Evolutionary conservation across 2,113 vertebrate genomes (phyloP), one percentile per base, ranked within the genome.

Genomic region (Bujurquina vittata): DNA sequence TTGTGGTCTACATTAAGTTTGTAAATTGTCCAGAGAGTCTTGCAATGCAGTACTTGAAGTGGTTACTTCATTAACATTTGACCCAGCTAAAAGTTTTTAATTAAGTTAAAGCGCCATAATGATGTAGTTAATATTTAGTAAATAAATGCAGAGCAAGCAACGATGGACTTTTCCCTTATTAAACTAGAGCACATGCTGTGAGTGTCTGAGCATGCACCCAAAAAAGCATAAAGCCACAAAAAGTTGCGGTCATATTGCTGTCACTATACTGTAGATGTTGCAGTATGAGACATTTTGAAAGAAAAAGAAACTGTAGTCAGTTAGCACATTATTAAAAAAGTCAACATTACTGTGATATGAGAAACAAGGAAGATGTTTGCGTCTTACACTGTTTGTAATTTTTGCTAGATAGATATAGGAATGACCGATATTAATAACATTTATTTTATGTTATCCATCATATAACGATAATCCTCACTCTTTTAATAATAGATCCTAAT

Each of bases 11-110:
- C 20, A 23, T 52, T 69, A 69, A 31, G 46, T 52, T 72, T 10
- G 20, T 4, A 52, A 72, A 72, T 52, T 12, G 65, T 31, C 52
- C 43, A 69, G 22, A 0, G 3, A 31, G 26, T 52, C 65, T n/a
- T 31, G 26, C 52, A 54, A 26, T 20, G 12, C 52, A 52, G 43
- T 0, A 72, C 20, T 3, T 52, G 26, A 72, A 72, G 67, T 54
- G 26, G 46, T 72, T 72, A 52, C 65, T 72, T 72, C 17, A 72
- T 72, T 72, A 72, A 72, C 67, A 72, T 72, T 52, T 72, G 67
- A 72, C 43, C 67, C 46, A 72, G 46, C 67, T 54, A 72, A 72
- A 72, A 52, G 46, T 72, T 52, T 46, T 72, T 72, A 52, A 5
- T 72, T 72, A 31, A 52, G 65, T 52, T 31, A 52, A 52, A 72